Conservation (phyloP, 2,113 vertebrate genomes). For the Prietella phreatophila region DNA sequence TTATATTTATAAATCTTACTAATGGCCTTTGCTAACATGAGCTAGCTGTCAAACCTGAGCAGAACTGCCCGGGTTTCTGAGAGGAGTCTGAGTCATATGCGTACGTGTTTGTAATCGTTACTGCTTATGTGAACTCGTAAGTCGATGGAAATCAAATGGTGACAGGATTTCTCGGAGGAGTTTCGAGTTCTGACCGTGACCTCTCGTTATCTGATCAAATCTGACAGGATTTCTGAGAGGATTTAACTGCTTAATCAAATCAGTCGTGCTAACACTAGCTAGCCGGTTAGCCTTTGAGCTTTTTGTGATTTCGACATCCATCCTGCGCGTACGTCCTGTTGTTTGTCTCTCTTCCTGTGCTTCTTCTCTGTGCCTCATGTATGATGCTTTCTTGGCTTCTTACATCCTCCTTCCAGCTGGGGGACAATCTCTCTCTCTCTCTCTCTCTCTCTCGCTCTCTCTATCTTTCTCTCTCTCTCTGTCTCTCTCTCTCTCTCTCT, state of each 20-base stretch:
- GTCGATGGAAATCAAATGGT: background rate
- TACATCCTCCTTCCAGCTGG: background rate
- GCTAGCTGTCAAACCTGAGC: no score
- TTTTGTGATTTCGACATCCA: background rate
- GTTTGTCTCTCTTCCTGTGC: background rate
- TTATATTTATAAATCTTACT: background rate
- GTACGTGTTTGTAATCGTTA: background rate
- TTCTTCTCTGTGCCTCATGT: background rate
- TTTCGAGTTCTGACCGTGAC: background rate
- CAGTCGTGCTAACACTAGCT: background rate
- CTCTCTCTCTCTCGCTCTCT: no score
- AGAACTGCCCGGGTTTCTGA: background rate
- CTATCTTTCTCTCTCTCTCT: no score
- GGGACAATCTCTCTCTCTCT: background rate
- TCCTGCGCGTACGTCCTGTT: background rate
- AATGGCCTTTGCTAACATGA: background rate
- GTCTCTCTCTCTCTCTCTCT: no score
- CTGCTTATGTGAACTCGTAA: background rate
- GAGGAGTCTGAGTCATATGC: background rate
- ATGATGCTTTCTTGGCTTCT: background rate
- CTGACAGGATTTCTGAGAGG: background rate
- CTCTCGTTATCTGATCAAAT: background rate
- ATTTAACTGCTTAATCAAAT: background rate
- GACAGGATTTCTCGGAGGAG: background rate
- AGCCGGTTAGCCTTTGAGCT: background rate